Evolutionary conservation across 1,140 invertebrate species (phyloP), one percentile per base, ranked within the genome.

Genomic region (Platorchestia sp.): DNA sequence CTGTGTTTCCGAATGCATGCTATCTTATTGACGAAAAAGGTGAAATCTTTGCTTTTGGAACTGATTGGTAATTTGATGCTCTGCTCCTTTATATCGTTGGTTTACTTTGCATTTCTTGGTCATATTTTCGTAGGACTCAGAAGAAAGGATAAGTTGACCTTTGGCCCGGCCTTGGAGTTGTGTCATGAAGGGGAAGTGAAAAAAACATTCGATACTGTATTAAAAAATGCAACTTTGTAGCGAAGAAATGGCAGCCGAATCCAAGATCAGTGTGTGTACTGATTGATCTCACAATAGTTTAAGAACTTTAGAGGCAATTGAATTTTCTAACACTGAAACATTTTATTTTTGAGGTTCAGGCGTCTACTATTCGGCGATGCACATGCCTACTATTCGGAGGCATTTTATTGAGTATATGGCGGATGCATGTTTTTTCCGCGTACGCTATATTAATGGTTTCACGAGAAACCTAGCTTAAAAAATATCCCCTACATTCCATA

Each of bases 111-210:
- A 75, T 75, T 19, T 75, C 59, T 10, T 75, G 59, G 59, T 36
- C 10, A 75, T 75, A 36, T 36, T 19, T 36, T 19, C 59, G 1
- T 3, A 10, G 59, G 59, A 14, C 59, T 75, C 59, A 75, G 59
- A 75, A 75, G 59, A 75, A 75, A 75, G 59, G 59, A 75, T 75
- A 75, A 75, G 59, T 75, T 75, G 59, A 75, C 59, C 59, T 75
- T 10, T 75, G 59, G 59, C 59, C 59, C 59, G 27, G 59, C 59
- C 59, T 75, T 75, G 59, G 59, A 75, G 59, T 75, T 14, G 14
- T 75, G 59, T 75, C 59, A 22, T 75, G 14, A 75, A 75, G 10
- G 59, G 36, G 59, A 75, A 75, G 59, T 36, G 27, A 75, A 75
- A 75, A 75, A 75, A 75, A 22, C 36, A 27, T 27, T 75, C 27